Conservation (phyloP, 2,113 vertebrate species). For the Corapipo altera region DNA sequence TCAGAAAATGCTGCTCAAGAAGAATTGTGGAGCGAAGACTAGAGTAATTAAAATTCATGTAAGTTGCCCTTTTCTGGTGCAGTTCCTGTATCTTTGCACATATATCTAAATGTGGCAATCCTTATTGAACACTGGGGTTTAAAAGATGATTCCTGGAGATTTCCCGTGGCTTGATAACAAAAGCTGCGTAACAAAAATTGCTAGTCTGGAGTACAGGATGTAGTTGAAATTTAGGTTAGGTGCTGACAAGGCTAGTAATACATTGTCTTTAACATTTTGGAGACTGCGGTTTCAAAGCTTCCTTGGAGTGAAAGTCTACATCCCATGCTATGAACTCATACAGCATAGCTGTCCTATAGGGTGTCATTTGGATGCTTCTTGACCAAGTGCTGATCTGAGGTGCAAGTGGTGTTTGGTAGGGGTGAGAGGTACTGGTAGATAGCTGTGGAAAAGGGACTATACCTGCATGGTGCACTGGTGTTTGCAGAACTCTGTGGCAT, state of each 20-base stretch:
- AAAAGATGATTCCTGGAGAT: neutral
- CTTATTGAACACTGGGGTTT: neutral
- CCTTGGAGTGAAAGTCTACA: neutral
- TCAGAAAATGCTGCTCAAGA: conserved; percentile 93
- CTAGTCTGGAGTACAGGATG: neutral
- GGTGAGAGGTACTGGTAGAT: neutral
- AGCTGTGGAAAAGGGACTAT: neutral
- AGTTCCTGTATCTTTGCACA: neutral
- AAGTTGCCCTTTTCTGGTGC: conserved; percentile 66
- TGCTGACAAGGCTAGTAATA: neutral
- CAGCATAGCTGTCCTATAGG: neutral
- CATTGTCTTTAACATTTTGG: neutral
- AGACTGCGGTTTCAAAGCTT: neutral
- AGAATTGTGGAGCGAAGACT: conserved; percentile 86
- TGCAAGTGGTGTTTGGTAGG: neutral
- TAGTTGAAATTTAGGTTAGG: neutral
- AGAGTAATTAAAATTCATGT: conserved; percentile 87
- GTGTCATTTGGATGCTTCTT: neutral
- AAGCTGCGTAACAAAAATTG: neutral
- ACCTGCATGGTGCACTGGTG: neutral
- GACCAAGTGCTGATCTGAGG: neutral
- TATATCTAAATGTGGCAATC: neutral
- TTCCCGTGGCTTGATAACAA: neutral
- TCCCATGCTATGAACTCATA: neutral
- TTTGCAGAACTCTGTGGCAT: neutral